A percentile compares a stretch with the other conserved stretches of the same genome.
Evolutionary conservation across 2,113 vertebrate species (phyloP).

Genomic region (Barnardius zonarius): DNA sequence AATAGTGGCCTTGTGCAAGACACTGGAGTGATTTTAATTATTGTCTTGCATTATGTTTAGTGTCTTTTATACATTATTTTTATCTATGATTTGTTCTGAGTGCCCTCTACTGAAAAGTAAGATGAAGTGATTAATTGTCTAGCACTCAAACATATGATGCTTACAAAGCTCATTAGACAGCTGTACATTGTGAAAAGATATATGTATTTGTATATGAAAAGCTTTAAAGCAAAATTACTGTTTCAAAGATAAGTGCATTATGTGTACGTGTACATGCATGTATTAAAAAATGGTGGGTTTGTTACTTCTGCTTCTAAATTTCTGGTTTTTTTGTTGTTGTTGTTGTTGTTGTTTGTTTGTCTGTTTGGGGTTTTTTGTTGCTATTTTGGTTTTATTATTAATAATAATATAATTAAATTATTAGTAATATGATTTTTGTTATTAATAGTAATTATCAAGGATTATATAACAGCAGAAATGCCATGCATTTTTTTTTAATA

Average conservation of each 20-base stretch:
- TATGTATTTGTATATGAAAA: neutral
- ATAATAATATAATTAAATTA: neutral
- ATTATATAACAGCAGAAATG: neutral
- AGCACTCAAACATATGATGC: neutral
- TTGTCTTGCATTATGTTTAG: neutral
- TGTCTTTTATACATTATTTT: slow-evolving; percentile 28
- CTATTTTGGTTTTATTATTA: neutral
- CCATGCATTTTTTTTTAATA: neutral
- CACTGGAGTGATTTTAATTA: neutral
- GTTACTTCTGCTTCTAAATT: neutral
- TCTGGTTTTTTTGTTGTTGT: neutral
- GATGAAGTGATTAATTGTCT: slow-evolving; percentile 71
- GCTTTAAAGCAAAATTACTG: neutral
- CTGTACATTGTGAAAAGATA: neutral
- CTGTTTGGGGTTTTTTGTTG: neutral
- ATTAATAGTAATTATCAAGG: neutral
- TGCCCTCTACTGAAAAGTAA: slow-evolving; percentile 72
- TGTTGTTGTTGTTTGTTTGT: neutral
- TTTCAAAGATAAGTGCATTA: neutral
- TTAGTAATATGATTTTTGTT: neutral
- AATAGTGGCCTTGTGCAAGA: neutral
- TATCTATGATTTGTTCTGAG: slow-evolving; percentile 66
- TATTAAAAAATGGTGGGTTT: neutral
- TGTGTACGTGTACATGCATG: neutral
- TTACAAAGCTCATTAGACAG: neutral